Base-by-base conservation (phyloP, 2,797 vertebrate genomes). In the Eremophila alpestris region DNA sequence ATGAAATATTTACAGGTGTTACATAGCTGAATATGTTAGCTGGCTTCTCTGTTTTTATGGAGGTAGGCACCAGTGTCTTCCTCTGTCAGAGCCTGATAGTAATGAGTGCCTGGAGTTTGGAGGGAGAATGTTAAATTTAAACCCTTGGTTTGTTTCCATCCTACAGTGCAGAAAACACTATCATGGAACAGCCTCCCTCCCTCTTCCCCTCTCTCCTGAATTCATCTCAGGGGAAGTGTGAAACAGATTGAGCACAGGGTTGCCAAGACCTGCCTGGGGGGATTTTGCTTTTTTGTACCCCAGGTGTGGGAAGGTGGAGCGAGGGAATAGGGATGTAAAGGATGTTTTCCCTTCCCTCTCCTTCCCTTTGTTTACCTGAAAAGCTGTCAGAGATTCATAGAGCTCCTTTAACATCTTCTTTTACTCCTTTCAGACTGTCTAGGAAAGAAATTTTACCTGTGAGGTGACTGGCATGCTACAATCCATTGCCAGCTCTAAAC, bases 241-340 rank as follows among this genome's bases (percentile, higher is more conserved):
- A 83, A 90, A 85, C 93, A 97, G 90, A 94, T 91, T 95, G 92
- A 95, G 77, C 36, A 54, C 26, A 65, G 40, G 70, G 46, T 81
- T 94, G 95, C 87, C 83, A 96, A 96, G 87, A 70, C 81, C 43
- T 34, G 49, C 75, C 89, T 91, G 71, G 51, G 48, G 90, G 84
- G 94, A 96, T 78, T 94, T 96, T 84, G 29, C 27, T 78, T 60
- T 82, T 56, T 67, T 90, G 82, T 92, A 89, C 49, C 69, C 55
- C 82, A 93, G 68, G 75, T 94, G 91, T 89, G 51, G 86, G 59
- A 94, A 96, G 79, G 86, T 76, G 73, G 36, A 93, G 38, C 22
- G 16, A 81, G 87, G 68, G 49, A 96, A 92, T 62, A 86, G 27
- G 74, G 27, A 94, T 59, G 43, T 36, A 90, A 94, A 88, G 36